Percentiles rank a stretch among this genome's conserved stretches.
Conservation (phyloP, 2,888 invertebrate genomes). For the Drepana falcataria region DNA sequence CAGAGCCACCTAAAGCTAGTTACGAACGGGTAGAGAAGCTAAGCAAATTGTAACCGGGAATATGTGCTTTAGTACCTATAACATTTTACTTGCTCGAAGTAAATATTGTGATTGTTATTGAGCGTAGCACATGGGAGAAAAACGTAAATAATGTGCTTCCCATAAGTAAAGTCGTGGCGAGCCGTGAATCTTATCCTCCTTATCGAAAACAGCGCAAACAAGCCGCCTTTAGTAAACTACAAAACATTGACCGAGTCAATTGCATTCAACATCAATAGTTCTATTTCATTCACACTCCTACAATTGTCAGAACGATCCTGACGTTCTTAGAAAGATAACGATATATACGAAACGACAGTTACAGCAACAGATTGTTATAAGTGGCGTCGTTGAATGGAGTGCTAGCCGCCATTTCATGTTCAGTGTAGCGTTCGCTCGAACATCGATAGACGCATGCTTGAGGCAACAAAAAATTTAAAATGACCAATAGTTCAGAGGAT, state of each 20-base stretch:
- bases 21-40: slow-evolving; percentile 14
- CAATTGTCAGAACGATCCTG: not conserved
- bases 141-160: not conserved
- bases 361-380: slow-evolving; percentile 21
- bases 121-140: too few relatives aligned
- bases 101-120: slow-evolving; percentile 1
- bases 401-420: slow-evolving; percentile 33
- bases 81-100: slow-evolving; percentile 13
- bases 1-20: slow-evolving; percentile 14
- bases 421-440: slow-evolving; percentile 40
- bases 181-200: not conserved
- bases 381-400: slow-evolving; percentile 5
- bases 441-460: slow-evolving; percentile 24
- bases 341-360: slow-evolving; percentile 8
- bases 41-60: slow-evolving; percentile 3
- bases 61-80: slow-evolving; percentile 3
- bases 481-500: slow-evolving; percentile 21
- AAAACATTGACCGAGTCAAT: slow-evolving; percentile 15
- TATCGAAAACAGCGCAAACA: not conserved
- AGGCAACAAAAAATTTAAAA: slow-evolving; percentile 9
- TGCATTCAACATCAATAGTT: slow-evolving; percentile 2
- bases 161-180: not conserved
- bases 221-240: slow-evolving; percentile 16
- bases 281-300: not conserved
- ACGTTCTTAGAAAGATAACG: not conserved